Evolutionary conservation across 2,113 vertebrate species (phyloP), one percentile per base, ranked within the genome.

Genomic region (Hyperopisus bebe): DNA sequence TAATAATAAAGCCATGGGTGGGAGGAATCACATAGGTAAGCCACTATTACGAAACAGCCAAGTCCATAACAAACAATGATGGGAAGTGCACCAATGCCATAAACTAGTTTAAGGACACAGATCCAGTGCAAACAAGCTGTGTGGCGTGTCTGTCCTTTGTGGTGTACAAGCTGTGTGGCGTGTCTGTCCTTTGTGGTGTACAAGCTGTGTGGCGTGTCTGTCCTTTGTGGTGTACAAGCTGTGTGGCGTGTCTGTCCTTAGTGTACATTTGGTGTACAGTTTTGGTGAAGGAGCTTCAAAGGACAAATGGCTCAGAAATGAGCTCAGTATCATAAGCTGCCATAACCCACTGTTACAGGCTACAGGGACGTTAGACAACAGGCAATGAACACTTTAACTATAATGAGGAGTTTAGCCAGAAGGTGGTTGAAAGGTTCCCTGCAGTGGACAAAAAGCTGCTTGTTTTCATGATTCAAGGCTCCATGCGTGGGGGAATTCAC

Each of bases 401-500:
- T 66, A 9, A 62, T 62, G 58, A 2, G 55, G 8, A n/a, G 58
- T 66, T 74, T 74, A 74, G 27, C 66, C 3, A 35, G 27, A 74
- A 35, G 66, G n/a, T n/a, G n/a, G n/a, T 27, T 66, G n/a, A 27
- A 66, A 66, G 62, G n/a, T 66, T 66, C n/a, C 62, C 10, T 27
- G n/a, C 62, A 66, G 9, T 31, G n/a, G 62, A 66, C n/a, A 66
- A 66, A 66, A 77, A 17, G 35, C 15, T 77, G 27, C 70, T 35
- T 77, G 70, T 77, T 77, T 17, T 44, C 44, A 83, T 9, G 7
- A 42, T 89, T 77, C 27, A 55, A 98, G 98, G 95, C 95, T 99
- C 11, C 98, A 99, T 21, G 97, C 98, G 0, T 99, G 98, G 98
- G 98, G 98, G 6, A 93, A 96, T 2, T 96, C 96, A 0, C 74